These are phyloP conservation scores for Pteronura brasiliensis DNA, from an alignment of 2,113 vertebrate genomes.

Conservation along the genomic window DNA sequence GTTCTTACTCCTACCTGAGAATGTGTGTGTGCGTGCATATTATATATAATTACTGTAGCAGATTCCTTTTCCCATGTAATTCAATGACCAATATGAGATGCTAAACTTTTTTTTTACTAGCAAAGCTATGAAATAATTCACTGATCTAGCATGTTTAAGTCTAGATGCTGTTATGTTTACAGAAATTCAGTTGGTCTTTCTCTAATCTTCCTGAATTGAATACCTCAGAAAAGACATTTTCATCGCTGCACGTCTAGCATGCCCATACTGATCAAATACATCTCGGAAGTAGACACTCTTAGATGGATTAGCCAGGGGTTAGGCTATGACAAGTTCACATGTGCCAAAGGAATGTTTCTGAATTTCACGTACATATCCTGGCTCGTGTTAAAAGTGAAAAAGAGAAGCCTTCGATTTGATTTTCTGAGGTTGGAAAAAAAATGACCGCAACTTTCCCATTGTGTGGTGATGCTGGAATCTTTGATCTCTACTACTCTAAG, in stretches of 20 bases:
- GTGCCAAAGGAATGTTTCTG: neutral
- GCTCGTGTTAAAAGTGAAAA: neutral
- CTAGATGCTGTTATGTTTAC: neutral
- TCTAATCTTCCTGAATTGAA: neutral
- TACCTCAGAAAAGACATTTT: neutral
- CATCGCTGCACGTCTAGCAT: neutral
- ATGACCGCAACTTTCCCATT: conserved; percentile 46
- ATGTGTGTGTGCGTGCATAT: neutral
- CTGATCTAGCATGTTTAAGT: neutral
- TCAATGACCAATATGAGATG: neutral
- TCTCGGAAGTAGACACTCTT: neutral
- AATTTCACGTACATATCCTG: neutral
- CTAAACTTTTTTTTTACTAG: neutral
- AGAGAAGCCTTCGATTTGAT: neutral
- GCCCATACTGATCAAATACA: neutral
- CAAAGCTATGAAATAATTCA: neutral
- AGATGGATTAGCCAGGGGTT: neutral
- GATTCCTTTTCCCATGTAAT: neutral
- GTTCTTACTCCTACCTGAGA: neutral
- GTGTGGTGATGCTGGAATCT: conserved; percentile 28
- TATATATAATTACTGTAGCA: neutral
- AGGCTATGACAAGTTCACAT: neutral
- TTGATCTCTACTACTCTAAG: conserved; percentile 45
- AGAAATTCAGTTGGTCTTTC: neutral
- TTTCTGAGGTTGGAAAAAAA: conserved; percentile 52